Base-by-base conservation (phyloP, 2,797 vertebrate species). In the Galagoides demidoff region DNA sequence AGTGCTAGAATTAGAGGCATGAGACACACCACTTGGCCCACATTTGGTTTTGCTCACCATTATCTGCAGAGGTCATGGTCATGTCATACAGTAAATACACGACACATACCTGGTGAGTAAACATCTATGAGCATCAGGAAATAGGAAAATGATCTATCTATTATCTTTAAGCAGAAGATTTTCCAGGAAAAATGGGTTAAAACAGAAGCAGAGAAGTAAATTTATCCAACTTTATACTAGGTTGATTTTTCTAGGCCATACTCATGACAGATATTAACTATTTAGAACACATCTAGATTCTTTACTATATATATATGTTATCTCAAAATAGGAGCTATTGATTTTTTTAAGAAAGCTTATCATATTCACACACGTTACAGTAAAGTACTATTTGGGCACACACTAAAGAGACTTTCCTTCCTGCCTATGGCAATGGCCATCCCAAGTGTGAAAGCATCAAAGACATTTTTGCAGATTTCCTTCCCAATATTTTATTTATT, bases 161-260 rank as follows among this genome's bases (percentile, higher is more conserved):
- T 45, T 85, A 34, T 27, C n/a, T 84, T 94, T 92, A 96, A 34
- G 31, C 4, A 95, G 9, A 94, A 74, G 45, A 64, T 66, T 87
- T 77, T 34, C 63, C 73, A 94, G 59, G 86, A 92, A 94, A 79
- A 79, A 85, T 34, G 45, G 27, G 61, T 68, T 55, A 61, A 14
- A 81, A 25, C 25, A 89, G 78, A 90, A 37, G 73, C 3, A 77
- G 70, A 83, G 71, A 94, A 87, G 49, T 49, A 94, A 93, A 95
- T 45, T 9, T 66, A 85, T 37, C 16, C 76, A 89, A 61, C 34
- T 89, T 78, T 71, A 76, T 16, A 91, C 27, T 20, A 74, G 27
- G 77, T 7, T 90, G 49, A 85, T 92, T 96, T 96, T 93, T 81
- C 90, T 77, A 87, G 95, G 68, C 22, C 14, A 73, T 13, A 49